Base-by-base conservation (phyloP, 1,140 invertebrate species). In the Sipha flava region DNA sequence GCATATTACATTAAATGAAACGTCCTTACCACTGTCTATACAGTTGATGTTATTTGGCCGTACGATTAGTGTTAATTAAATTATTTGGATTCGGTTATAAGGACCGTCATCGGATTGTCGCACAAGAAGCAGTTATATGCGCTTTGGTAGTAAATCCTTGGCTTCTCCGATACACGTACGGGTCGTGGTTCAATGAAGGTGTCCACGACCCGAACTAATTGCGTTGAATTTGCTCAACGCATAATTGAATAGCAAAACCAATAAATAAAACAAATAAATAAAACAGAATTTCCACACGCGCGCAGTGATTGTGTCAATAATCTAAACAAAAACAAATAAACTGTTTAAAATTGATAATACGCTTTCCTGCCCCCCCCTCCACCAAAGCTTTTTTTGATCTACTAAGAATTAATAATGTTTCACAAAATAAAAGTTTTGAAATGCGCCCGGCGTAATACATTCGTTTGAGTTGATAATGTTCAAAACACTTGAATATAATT, bases 301-400 rank as follows among this genome's bases (percentile, higher is more conserved):
- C 18, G 2, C 3, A 37, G 23, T 4, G 4, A 26, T 34, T 31
- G 34, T 40, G 62, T 40, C 21, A 40, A 16, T 21, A 40, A 66
- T 37, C 40, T 37, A 59, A 59, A 18, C 4, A 59, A 66, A 40
- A 66, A 37, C 59, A 64, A 64, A 37, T 64, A 26, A 70, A 73
- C 47, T 73, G 47, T 54, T 52, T n/a, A 34, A 52, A 73, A 73
- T 73, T 52, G 45, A 52, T 73, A 34, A 54, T 52, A 73, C 70
- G 70, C 70, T 52, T 52, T 52, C 47, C 31, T 29, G 29, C 7
- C 31, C 7, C 23, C n/a, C n/a, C n/a, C n/a, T n/a, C n/a, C n/a
- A n/a, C n/a, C n/a, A n/a, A n/a, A n/a, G n/a, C n/a, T n/a, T n/a
- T n/a, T n/a, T n/a, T n/a, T n/a, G n/a, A n/a, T n/a, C n/a, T n/a